Conservation (phyloP, 2,888 invertebrate genomes). For the Agonopterix alstromeriana region DNA sequence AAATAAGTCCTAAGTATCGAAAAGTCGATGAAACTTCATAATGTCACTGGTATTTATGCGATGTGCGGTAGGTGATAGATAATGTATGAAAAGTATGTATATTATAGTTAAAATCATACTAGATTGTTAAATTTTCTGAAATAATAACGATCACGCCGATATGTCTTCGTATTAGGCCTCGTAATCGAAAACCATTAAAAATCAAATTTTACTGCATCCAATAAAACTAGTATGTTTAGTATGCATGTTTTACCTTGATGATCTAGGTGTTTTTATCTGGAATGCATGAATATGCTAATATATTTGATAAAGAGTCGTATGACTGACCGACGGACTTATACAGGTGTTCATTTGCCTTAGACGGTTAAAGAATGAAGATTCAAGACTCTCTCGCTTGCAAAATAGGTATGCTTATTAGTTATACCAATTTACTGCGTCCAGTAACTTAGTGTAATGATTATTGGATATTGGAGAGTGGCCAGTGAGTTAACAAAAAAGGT, state of each 20-base stretch:
- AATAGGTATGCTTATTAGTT: not conserved
- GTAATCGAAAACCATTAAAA: no score
- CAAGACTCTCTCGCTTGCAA: constrained; percentile 20
- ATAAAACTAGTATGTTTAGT: constrained; percentile 9
- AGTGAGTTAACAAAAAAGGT: no score
- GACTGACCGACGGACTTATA: constrained; percentile 25
- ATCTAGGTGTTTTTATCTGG: constrained; percentile 45
- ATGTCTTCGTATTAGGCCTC: not conserved
- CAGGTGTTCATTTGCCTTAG: constrained; percentile 33
- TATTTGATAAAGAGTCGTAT: constrained; percentile 34
- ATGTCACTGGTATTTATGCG: no score
- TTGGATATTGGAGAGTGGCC: no score
- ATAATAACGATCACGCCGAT: no score
- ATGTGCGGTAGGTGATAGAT: no score
- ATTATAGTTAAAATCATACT: no score
- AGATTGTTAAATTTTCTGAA: no score
- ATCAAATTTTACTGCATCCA: not conserved
- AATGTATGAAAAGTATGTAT: no score
- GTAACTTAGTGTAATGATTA: not conserved
- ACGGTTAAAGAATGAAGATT: constrained; percentile 22
- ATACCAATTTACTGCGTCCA: not conserved
- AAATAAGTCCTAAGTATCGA: no score
- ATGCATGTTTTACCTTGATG: constrained; percentile 38
- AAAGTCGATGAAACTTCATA: no score
- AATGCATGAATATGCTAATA: constrained; percentile 52